Evolutionary conservation across 2,888 invertebrate genomes (phyloP), one percentile per base, ranked within the genome.

Genomic region (Ceramica pisi): DNA sequence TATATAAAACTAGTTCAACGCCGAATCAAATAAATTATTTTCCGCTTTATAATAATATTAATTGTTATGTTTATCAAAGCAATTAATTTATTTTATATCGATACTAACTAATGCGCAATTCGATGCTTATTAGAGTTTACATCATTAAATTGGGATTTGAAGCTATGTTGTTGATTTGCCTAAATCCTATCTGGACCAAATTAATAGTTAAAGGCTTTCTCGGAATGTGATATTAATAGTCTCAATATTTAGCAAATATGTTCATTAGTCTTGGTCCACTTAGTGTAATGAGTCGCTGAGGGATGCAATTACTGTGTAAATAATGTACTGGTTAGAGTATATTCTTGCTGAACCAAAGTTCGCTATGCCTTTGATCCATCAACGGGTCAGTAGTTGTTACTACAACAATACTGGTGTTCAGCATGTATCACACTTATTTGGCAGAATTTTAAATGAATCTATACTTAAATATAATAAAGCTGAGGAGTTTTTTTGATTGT

Each of bases 201-300:
- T 63, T 57, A 66, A 60, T 81, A 63, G 38, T 10, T 44, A 67
- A 59, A 57, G 35, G 41, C 60, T 73, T 55, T 64, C n/a, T 56
- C 31, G 12, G 67, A 67, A 81, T 72, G 59, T 44, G 26, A 26
- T 72, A 77, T 73, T 84, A 69, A 77, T 61, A 71, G 67, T 51
- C 62, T 62, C 71, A 67, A 68, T 41, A 67, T 57, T 61, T 57
- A 46, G 46, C 60, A 73, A 73, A 79, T 50, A 60, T 73, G 16
- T 57, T 5, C 75, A 66, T 66, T 80, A 80, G 75, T 74, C 53
- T 75, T 73, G 46, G 66, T 31, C 21, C 48, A 80, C 80, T 75
- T 75, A 73, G 75, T 51, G 8, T 78, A 79, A 79, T 69, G 72
- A 61, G 50, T 66, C 57, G 59, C 62, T 57, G 53, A 63, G 64